These are phyloP conservation scores for Mellilla xanthometata DNA, from an alignment of 2,888 invertebrate species.

Conservation along the genomic window DNA sequence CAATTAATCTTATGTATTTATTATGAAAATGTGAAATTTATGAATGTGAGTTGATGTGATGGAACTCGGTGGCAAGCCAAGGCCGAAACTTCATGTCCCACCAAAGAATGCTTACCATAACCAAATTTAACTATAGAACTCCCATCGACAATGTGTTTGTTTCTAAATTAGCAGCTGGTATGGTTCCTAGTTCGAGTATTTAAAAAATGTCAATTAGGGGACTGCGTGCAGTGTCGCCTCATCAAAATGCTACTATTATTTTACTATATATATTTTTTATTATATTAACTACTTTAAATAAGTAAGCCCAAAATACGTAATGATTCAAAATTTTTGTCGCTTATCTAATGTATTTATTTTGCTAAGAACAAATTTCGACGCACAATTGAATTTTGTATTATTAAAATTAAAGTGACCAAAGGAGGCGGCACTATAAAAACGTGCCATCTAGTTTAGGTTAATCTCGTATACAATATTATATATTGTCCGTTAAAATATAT, in stretches of 20 bases:
- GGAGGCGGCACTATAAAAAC: slow-evolving; percentile 80
- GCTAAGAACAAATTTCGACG: slow-evolving; percentile 65
- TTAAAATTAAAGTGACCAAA: slow-evolving; percentile 68
- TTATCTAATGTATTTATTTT: slow-evolving; percentile 42
- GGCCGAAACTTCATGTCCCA: slow-evolving; percentile 39
- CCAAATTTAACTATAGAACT: slow-evolving; percentile 53
- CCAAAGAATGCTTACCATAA: slow-evolving; percentile 44
- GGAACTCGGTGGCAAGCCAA: slow-evolving; percentile 31
- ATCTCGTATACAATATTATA: slow-evolving; percentile 83
- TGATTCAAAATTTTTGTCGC: slow-evolving; percentile 39
- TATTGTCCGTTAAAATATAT: slow-evolving; percentile 84
- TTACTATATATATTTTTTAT: slow-evolving; percentile 28
- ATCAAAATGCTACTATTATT: slow-evolving; percentile 35
- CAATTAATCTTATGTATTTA: slow-evolving; percentile 28
- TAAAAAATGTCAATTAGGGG: slow-evolving; percentile 81
- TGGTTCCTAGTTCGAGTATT: slow-evolving; percentile 82
- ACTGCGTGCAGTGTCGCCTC: slow-evolving; percentile 80
- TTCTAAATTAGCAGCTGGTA: slow-evolving; percentile 82
- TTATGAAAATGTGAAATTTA: slow-evolving; percentile 6
- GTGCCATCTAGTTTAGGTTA: slow-evolving; percentile 84
- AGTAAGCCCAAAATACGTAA: slow-evolving; percentile 50
- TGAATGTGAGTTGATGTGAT: slow-evolving; percentile 29
- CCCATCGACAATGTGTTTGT: slow-evolving; percentile 63
- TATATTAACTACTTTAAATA: no score
- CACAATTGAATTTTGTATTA: slow-evolving; percentile 78